A percentile compares a stretch with the other conserved stretches of the same genome.
These are phyloP conservation scores for Eupithecia abbreviata DNA, from an alignment of 2,888 invertebrate species.

Conservation along the genomic window DNA sequence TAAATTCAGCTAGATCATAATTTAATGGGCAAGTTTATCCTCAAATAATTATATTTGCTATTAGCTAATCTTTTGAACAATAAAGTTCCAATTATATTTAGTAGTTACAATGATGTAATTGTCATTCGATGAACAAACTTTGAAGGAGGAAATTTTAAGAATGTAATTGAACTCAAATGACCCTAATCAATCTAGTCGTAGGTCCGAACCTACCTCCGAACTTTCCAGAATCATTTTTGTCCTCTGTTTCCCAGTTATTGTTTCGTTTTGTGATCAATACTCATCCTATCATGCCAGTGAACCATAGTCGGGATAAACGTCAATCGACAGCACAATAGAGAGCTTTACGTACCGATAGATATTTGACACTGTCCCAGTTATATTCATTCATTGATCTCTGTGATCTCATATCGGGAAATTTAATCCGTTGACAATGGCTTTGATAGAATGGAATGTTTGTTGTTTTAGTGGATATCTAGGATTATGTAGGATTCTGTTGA, in stretches of 20 bases:
- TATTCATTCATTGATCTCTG: slow-evolving; percentile 7
- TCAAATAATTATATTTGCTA: too few relatives aligned
- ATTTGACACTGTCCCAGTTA: slow-evolving; percentile 14
- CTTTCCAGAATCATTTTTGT: not conserved
- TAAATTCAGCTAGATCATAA: too few relatives aligned
- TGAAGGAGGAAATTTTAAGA: not conserved
- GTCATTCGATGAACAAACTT: not conserved
- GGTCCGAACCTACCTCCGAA: not conserved
- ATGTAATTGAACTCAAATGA: not conserved
- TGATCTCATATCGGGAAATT: slow-evolving; percentile 16
- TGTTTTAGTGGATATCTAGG: slow-evolving; percentile 1
- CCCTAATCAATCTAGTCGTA: not conserved
- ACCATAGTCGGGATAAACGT: slow-evolving; percentile 27
- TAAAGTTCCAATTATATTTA: too few relatives aligned
- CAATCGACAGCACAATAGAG: slow-evolving; percentile 24
- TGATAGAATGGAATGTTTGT: not conserved
- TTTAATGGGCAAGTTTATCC: too few relatives aligned
- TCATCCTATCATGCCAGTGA: slow-evolving; percentile 19
- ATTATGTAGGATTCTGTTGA: not conserved
- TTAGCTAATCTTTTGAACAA: too few relatives aligned
- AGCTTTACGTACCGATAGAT: slow-evolving; percentile 13
- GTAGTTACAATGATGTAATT: too few relatives aligned
- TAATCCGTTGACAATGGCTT: not conserved
- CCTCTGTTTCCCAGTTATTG: slow-evolving; percentile 24
- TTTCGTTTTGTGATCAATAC: slow-evolving; percentile 20